These are phyloP conservation scores for Acleris holmiana DNA, from an alignment of 2,888 invertebrate species.

Conservation along the genomic window DNA sequence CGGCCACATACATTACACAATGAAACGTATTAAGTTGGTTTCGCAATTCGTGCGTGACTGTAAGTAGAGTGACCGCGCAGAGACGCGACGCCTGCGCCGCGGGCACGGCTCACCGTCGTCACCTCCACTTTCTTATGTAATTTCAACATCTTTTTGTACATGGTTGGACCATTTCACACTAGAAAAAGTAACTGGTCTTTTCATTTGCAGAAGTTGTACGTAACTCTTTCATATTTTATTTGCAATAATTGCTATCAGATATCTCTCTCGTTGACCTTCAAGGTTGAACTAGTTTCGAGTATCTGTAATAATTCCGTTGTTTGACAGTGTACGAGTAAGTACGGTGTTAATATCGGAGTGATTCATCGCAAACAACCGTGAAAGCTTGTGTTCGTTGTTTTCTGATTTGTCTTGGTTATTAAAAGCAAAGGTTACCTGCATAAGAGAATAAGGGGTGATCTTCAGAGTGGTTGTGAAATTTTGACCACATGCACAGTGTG, in stretches of 20 bases:
- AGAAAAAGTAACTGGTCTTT: background rate
- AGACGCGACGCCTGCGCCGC: constrained; percentile 8
- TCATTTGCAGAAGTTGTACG: background rate
- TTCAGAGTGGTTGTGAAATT: constrained; percentile 91
- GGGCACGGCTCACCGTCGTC: background rate
- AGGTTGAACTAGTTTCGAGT: background rate
- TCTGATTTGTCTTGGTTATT: too few relatives aligned
- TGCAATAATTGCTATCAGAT: background rate
- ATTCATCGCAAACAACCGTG: too few relatives aligned
- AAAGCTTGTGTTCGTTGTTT: too few relatives aligned
- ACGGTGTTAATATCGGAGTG: too few relatives aligned
- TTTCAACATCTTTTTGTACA: too few relatives aligned
- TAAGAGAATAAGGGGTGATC: constrained; percentile 94
- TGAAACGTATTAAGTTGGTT: constrained; percentile 5
- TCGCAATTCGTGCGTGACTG: constrained; percentile 30
- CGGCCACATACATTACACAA: constrained; percentile 2
- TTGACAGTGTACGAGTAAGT: too few relatives aligned
- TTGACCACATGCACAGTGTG: constrained; percentile 92
- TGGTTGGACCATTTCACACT: background rate
- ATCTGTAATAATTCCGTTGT: too few relatives aligned
- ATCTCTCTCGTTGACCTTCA: background rate
- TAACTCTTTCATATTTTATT: background rate
- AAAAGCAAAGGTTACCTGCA: constrained; percentile 84
- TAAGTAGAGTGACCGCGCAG: constrained; percentile 13
- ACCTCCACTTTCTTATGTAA: too few relatives aligned